Evolutionary conservation across 1,140 invertebrate genomes (phyloP).

Genomic region (Lutraria rhynchaena): DNA sequence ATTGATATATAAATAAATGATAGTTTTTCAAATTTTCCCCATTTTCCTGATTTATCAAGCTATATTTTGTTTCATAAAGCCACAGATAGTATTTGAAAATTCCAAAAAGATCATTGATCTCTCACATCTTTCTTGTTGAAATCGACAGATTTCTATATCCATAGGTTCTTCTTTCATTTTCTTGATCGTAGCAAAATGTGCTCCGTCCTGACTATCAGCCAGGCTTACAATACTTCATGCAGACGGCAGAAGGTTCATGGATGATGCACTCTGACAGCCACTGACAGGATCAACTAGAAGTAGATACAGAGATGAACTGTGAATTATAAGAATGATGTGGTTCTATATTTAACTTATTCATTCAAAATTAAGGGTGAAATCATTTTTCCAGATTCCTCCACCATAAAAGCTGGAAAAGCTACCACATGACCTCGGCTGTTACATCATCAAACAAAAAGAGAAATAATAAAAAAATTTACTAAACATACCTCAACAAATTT

Average conservation of each 20-base stretch:
- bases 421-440: no score
- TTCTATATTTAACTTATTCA: no score
- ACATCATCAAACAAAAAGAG: no score
- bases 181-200: conserved; percentile 88
- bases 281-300: conserved; percentile 78
- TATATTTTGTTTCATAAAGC: no score
- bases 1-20: no score
- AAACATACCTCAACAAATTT: conserved; percentile 94
- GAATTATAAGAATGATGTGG: neutral
- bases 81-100: no score
- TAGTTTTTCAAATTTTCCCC: no score
- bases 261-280: conserved; percentile 88
- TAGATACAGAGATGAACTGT: neutral
- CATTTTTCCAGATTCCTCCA: neutral
- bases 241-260: conserved; percentile 90
- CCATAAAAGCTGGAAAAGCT: no score
- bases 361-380: neutral
- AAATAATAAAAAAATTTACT: no score
- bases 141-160: conserved; percentile 84
- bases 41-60: no score
- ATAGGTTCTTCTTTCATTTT: conserved; percentile 89
- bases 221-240: conserved; percentile 91
- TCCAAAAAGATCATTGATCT: no score
- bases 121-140: conserved; percentile 80
- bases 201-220: conserved; percentile 89